These are phyloP conservation scores for Pipra filicauda DNA, from an alignment of 2,113 vertebrate species.

Conservation along the genomic window DNA sequence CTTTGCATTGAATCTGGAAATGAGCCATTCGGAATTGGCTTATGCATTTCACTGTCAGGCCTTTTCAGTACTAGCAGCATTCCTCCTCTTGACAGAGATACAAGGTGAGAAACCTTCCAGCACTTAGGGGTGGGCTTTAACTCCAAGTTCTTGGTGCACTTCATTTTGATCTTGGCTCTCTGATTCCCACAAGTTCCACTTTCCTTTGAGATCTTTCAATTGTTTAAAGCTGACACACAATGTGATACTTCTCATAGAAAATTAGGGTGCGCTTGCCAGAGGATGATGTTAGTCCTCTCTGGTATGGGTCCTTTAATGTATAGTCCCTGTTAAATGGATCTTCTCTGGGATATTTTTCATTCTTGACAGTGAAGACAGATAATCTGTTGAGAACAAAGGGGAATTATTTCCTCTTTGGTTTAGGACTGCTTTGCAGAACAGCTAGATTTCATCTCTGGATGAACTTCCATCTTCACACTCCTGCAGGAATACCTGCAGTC, in stretches of 20 bases:
- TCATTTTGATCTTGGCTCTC: neutral
- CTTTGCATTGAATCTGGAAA: neutral
- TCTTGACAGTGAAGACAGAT: neutral
- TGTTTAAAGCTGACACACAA: neutral
- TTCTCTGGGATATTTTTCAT: conserved; percentile 23
- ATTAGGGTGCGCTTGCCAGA: neutral
- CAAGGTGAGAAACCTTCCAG: neutral
- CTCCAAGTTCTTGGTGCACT: neutral
- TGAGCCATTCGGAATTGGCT: neutral
- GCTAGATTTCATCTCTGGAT: neutral
- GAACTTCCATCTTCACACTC: neutral
- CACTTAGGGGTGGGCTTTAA: neutral
- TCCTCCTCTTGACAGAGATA: neutral
- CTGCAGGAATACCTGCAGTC: neutral
- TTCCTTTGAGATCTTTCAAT: neutral
- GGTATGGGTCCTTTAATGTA: neutral
- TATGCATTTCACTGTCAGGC: neutral
- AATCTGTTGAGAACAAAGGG: neutral
- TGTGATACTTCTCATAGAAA: neutral
- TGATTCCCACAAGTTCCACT: neutral
- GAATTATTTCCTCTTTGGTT: neutral
- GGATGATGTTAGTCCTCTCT: neutral
- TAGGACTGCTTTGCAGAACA: neutral
- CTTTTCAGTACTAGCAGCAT: neutral
- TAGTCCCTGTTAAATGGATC: neutral